A percentile compares a stretch with the other conserved stretches of the same genome.
phyloP scores from a whole-genome alignment of 2,113 vertebrate species.

The Zosterops japonicus region DNA sequence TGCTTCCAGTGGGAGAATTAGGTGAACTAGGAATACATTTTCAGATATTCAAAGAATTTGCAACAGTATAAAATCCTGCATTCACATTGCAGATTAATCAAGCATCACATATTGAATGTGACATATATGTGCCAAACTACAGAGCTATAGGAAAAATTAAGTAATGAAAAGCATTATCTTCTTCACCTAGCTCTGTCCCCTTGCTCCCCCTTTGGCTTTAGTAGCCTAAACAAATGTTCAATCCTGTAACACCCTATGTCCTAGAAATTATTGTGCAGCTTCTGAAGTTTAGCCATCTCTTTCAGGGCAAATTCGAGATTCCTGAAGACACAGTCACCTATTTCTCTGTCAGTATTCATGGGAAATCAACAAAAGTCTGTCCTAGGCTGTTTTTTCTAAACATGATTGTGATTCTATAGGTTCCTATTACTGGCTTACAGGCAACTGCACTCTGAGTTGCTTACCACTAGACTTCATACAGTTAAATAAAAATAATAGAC shows the following conservation, averaged over 20 bases:
- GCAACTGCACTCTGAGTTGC: background rate
- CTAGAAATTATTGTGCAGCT: background rate
- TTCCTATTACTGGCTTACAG: background rate
- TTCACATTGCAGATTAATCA: background rate
- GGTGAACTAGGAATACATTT: background rate
- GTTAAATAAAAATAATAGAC: background rate
- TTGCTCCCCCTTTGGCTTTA: background rate
- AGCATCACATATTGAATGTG: background rate
- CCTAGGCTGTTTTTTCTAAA: background rate
- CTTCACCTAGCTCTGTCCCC: background rate
- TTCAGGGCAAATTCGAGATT: background rate
- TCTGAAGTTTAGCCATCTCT: background rate
- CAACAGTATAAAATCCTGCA: background rate
- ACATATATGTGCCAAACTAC: background rate
- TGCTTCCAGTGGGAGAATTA: background rate
- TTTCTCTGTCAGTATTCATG: background rate
- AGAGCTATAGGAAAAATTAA: background rate
- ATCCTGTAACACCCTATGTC: background rate
- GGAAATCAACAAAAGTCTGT: background rate
- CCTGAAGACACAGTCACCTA: background rate
- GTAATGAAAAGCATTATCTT: background rate
- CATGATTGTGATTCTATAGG: background rate
- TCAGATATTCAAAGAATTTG: constrained; percentile 3
- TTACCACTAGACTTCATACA: background rate
- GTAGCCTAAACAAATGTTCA: background rate